Conservation (phyloP, 35 echinoderm and acorn worm genomes). For the Holothuria glaberrima region DNA sequence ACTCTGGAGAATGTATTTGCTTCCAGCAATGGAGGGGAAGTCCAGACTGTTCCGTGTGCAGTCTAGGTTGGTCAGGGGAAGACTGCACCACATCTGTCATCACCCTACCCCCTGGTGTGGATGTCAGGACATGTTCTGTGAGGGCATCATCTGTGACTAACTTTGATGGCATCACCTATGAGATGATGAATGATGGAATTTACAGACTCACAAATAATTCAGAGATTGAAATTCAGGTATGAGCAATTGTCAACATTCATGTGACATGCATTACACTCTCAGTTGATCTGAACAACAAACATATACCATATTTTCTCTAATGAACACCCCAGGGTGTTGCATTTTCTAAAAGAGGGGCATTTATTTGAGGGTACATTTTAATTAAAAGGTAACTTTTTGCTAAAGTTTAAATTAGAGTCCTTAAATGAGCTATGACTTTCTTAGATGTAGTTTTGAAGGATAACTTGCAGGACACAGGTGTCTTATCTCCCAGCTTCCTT, state of each 20-base stretch:
- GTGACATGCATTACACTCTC: too few relatives aligned
- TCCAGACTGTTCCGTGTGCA: slow-evolving; percentile 62
- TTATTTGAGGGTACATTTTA: too few relatives aligned
- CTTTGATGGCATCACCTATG: slow-evolving; percentile 53
- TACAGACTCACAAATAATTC: slow-evolving; percentile 56
- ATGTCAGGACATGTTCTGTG: slow-evolving; percentile 58
- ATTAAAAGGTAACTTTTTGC: too few relatives aligned
- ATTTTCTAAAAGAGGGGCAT: too few relatives aligned
- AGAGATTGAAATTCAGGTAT: slow-evolving; percentile 75
- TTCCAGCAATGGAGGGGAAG: slow-evolving; percentile 71
- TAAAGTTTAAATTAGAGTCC: too few relatives aligned
- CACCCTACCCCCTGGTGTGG: slow-evolving; percentile 34
- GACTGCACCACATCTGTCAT: slow-evolving; percentile 58
- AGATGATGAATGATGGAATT: slow-evolving; percentile 56
- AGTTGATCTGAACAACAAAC: too few relatives aligned
- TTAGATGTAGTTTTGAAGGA: too few relatives aligned
- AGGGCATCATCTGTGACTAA: slow-evolving; percentile 53
- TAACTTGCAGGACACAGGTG: too few relatives aligned
- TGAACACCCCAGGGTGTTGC: too few relatives aligned
- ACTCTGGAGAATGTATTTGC: slow-evolving; percentile 71
- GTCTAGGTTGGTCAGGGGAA: slow-evolving; percentile 71
- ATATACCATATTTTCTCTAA: too few relatives aligned
- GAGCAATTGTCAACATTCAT: not conserved
- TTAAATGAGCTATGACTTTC: too few relatives aligned
- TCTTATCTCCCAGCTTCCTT: too few relatives aligned